Evolutionary conservation across 1,140 invertebrate species (phyloP).

Genomic region (Diorhabda carinulata): DNA sequence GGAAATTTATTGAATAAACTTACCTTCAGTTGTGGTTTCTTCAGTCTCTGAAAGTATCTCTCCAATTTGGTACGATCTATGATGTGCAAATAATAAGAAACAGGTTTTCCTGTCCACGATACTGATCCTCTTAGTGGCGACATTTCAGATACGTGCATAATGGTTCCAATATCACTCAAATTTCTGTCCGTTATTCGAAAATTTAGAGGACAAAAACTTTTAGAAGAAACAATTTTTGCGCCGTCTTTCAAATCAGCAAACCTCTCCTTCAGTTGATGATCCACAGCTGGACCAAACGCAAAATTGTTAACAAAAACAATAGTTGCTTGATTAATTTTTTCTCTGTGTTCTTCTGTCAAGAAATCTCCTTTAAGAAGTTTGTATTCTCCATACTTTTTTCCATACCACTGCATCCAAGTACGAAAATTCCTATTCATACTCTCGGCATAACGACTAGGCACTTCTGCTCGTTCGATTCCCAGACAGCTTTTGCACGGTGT

Average conservation of each 20-base stretch:
- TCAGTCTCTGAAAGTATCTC: slow-evolving; percentile 89
- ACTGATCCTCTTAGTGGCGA: slow-evolving; percentile 91
- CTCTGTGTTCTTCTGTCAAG: slow-evolving; percentile 82
- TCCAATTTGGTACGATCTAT: slow-evolving; percentile 95
- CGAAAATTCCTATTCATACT: slow-evolving; percentile 86
- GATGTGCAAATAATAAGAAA: slow-evolving; percentile 95
- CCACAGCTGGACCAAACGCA: slow-evolving; percentile 94
- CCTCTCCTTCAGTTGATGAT: slow-evolving; percentile 92
- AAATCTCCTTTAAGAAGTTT: slow-evolving; percentile 92
- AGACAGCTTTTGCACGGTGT: slow-evolving; percentile 88
- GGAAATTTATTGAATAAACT: slow-evolving; percentile 27
- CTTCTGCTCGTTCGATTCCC: slow-evolving; percentile 95
- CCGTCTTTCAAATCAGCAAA: slow-evolving; percentile 95
- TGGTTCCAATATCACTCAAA: slow-evolving; percentile 90
- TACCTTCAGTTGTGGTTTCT: slow-evolving; percentile 80
- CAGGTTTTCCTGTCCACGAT: slow-evolving; percentile 97
- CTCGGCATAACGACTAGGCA: slow-evolving; percentile 89
- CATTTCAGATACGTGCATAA: slow-evolving; percentile 97
- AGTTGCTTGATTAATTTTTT: slow-evolving; percentile 86
- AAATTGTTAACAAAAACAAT: slow-evolving; percentile 99
- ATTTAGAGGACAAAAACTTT: slow-evolving; percentile 96
- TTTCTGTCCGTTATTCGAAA: slow-evolving; percentile 93
- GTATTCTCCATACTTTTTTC: slow-evolving; percentile 89
- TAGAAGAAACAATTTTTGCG: slow-evolving; percentile 96
- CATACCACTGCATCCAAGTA: slow-evolving; percentile 96